A percentile compares a stretch with the other conserved stretches of the same genome.
Conservation (phyloP, 2,113 vertebrate genomes). For the mouse (Mus musculus) region DNA sequence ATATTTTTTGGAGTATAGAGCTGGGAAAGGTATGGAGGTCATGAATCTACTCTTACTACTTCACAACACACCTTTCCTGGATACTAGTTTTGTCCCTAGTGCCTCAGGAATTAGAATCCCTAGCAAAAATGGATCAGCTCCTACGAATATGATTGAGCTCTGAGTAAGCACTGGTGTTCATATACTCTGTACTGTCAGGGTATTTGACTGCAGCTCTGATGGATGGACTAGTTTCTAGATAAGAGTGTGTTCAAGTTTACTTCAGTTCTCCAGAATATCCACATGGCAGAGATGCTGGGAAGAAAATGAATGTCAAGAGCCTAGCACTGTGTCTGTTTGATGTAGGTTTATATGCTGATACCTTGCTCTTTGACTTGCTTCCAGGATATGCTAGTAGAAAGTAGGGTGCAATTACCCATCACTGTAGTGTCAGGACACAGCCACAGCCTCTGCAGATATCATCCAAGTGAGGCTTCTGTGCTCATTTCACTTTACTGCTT, state of each 20-base stretch:
- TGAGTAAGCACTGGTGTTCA: neutral
- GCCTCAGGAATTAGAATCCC: neutral
- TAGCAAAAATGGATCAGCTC: neutral
- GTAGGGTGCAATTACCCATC: neutral
- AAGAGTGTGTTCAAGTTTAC: neutral
- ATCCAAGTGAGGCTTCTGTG: neutral
- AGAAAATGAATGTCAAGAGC: neutral
- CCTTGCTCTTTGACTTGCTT: neutral
- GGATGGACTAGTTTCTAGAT: neutral
- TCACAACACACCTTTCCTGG: neutral
- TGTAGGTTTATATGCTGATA: neutral
- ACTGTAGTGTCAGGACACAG: neutral
- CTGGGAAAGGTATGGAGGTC: neutral
- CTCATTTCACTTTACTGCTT: neutral
- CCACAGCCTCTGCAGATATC: neutral
- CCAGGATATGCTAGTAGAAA: neutral
- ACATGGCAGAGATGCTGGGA: neutral
- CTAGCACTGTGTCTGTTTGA: neutral
- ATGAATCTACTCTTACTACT: neutral
- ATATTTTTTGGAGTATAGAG: neutral
- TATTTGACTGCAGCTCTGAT: neutral
- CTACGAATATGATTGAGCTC: neutral
- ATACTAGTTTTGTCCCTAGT: neutral
- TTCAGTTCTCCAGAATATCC: neutral
- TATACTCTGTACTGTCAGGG: neutral